Conservation (phyloP, 2,888 invertebrate genomes). For the Dryococelus australis region DNA sequence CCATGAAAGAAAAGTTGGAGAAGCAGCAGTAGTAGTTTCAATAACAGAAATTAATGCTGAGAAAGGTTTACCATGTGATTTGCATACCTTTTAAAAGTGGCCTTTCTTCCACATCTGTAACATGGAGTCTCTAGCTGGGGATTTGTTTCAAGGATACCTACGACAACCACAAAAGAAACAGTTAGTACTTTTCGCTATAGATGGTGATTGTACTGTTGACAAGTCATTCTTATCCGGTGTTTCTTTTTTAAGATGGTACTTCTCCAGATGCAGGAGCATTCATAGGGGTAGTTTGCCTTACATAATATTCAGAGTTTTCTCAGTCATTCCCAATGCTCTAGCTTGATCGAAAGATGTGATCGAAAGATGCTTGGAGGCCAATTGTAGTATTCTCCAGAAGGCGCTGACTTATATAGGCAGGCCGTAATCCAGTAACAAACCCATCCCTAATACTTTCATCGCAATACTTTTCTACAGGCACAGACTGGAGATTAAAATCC, state of each 20-base stretch:
- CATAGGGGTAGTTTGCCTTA: not conserved
- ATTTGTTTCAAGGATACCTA: not conserved
- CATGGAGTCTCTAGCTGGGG: not conserved
- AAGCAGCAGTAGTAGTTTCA: not conserved
- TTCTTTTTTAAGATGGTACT: not conserved
- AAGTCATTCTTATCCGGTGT: not conserved
- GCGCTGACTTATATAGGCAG: not conserved
- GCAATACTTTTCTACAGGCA: not conserved
- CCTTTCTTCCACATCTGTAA: not conserved
- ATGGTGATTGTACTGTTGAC: not conserved
- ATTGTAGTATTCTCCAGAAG: not conserved
- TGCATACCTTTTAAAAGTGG: not conserved
- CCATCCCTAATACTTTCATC: not conserved
- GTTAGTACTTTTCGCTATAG: not conserved
- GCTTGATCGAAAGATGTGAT: not conserved
- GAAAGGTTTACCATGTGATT: not conserved
- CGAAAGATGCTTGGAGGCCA: not conserved
- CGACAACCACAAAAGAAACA: not conserved
- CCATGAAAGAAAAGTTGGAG: not conserved
- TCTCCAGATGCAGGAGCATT: not conserved
- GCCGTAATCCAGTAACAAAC: not conserved
- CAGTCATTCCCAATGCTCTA: not conserved
- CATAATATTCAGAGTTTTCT: not conserved
- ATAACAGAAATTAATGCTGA: not conserved
- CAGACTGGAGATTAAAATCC: not conserved